These are phyloP conservation scores for Salmo trutta DNA, from an alignment of 2,797 vertebrate species.

Conservation along the genomic window DNA sequence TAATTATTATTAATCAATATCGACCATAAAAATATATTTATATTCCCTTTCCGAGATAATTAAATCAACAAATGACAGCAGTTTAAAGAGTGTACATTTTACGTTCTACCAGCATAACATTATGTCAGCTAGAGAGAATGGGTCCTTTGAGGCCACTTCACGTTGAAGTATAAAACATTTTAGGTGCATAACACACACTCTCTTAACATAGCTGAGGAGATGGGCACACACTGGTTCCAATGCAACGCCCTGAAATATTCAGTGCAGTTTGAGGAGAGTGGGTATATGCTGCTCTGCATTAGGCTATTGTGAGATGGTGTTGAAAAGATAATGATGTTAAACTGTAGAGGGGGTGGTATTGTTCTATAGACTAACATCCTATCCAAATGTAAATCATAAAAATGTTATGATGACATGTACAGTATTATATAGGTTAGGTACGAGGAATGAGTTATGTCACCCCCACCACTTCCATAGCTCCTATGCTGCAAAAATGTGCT, in stretches of 20 bases:
- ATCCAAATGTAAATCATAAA: neutral
- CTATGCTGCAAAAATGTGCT: too few species aligned
- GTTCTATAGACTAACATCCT: neutral
- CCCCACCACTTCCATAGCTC: too few species aligned
- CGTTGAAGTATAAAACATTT: constrained; percentile 2
- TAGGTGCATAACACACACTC: neutral
- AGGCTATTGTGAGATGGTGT: constrained; percentile 12
- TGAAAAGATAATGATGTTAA: neutral
- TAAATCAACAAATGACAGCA: neutral
- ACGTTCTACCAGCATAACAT: neutral
- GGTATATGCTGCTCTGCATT: constrained; percentile 3
- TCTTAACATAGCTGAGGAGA: neutral
- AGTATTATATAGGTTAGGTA: too few species aligned
- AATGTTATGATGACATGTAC: too few species aligned
- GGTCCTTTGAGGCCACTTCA: neutral
- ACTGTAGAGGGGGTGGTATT: neutral
- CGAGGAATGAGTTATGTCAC: too few species aligned
- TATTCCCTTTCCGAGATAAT: neutral
- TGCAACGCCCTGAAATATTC: constrained; percentile 18
- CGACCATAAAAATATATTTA: neutral
- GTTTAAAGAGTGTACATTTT: neutral
- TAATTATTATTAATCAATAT: neutral
- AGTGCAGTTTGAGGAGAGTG: neutral
- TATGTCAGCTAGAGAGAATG: neutral
- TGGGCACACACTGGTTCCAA: neutral